Conservation (phyloP, 2,113 vertebrate genomes). For the Actenoides hombroni region DNA sequence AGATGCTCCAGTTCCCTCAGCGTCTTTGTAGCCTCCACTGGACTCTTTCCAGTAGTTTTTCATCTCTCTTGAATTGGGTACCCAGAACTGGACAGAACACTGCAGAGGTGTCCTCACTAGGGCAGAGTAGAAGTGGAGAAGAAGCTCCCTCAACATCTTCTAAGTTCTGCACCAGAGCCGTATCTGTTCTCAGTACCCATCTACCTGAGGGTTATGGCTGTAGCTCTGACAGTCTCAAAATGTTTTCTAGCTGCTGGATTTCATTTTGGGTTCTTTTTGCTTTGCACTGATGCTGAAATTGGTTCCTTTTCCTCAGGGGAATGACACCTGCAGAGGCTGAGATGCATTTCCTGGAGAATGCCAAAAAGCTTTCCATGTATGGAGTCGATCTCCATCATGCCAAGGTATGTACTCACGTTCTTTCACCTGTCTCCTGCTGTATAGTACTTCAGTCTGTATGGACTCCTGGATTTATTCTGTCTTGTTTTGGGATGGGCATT, state of each 20-base stretch:
- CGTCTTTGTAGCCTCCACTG: background rate
- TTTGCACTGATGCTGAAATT: background rate
- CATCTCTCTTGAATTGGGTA: background rate
- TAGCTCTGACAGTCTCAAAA: background rate
- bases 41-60: background rate
- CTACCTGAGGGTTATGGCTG: background rate
- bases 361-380: slow-evolving; percentile 98
- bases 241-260: background rate
- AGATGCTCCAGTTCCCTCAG: background rate
- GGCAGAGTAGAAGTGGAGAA: background rate
- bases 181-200: no score
- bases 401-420: slow-evolving; percentile 79
- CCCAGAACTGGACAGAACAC: background rate
- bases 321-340: slow-evolving; percentile 97
- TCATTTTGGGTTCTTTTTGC: background rate
- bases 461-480: background rate
- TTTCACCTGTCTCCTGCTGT: background rate
- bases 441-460: background rate
- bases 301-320: slow-evolving; percentile 78
- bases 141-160: background rate
- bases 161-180: background rate
- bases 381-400: slow-evolving; percentile 97
- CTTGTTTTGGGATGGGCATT: background rate
- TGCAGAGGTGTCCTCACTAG: background rate
- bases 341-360: slow-evolving; percentile 96